Conservation (phyloP, 2,113 vertebrate species). For the Grallaria varia region DNA sequence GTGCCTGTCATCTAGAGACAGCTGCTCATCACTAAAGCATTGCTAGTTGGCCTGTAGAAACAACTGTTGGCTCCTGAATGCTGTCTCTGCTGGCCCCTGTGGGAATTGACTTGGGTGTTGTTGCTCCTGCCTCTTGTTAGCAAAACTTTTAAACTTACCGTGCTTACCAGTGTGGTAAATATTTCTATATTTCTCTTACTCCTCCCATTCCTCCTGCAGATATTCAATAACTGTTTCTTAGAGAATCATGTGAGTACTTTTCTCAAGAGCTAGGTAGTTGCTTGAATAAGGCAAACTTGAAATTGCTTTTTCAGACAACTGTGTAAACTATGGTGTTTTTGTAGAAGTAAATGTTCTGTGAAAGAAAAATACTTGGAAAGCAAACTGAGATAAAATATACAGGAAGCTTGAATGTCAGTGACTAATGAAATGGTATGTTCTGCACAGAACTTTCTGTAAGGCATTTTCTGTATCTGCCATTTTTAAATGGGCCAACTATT, state of each 20-base stretch:
- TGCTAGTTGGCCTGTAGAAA: not conserved
- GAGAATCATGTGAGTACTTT: not conserved
- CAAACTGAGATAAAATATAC: not conserved
- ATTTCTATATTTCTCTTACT: not conserved
- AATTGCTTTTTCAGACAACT: conserved; percentile 1
- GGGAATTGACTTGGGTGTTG: not conserved
- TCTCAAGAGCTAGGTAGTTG: not conserved
- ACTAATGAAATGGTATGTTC: not conserved
- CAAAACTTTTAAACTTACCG: not conserved
- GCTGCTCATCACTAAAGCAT: not conserved
- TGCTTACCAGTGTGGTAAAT: not conserved
- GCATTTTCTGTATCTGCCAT: not conserved
- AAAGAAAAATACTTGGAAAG: conserved; percentile 33
- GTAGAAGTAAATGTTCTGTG: not conserved
- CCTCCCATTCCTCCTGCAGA: not conserved
- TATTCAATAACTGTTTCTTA: not conserved
- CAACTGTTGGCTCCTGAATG: not conserved
- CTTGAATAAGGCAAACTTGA: not conserved
- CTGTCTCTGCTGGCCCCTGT: not conserved
- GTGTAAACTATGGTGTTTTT: not conserved
- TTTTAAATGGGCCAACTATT: not conserved
- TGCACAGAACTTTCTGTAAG: not conserved
- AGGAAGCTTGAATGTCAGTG: conserved; percentile 11
- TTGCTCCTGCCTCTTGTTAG: not conserved
- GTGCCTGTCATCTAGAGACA: not conserved